A percentile compares a stretch with the other conserved stretches of the same genome.
These are phyloP conservation scores for Holacanthus passer DNA, from an alignment of 2,113 vertebrate species.

Conservation along the genomic window DNA sequence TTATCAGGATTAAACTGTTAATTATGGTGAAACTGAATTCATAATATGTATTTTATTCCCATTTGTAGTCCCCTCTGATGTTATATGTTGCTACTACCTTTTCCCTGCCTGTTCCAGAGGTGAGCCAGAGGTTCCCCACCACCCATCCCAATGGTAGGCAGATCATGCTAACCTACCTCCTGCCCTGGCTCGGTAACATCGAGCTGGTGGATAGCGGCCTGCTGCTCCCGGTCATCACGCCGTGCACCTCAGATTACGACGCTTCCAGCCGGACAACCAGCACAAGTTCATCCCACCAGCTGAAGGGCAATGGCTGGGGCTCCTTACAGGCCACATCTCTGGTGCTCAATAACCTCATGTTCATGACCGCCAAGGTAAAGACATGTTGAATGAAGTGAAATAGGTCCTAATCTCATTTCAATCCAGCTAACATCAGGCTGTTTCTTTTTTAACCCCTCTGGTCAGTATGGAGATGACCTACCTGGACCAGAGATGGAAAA, in stretches of 20 bases:
- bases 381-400: neutral
- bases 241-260: constrained; percentile 90
- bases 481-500: constrained; percentile 97
- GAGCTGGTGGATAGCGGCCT: constrained; percentile 94
- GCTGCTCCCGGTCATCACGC: constrained; percentile 90
- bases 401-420: neutral
- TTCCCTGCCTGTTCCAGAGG: constrained; percentile 83
- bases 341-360: constrained; percentile 99
- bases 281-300: constrained; percentile 76
- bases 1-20: constrained; percentile 43
- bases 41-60: constrained; percentile 36
- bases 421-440: neutral
- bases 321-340: constrained; percentile 94
- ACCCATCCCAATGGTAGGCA: constrained; percentile 96
- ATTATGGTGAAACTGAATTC: constrained; percentile 48
- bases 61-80: constrained; percentile 9
- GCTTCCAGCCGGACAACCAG: constrained; percentile 83
- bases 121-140: constrained; percentile 96
- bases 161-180: constrained; percentile 96
- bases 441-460: constrained; percentile 4
- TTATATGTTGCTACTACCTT: constrained; percentile 36
- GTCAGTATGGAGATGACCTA: constrained; percentile 95
- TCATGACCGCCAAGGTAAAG: constrained; percentile 97
- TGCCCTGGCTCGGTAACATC: constrained; percentile 97
- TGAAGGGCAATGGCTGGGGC: constrained; percentile 96